A percentile compares a stretch with the other conserved stretches of the same genome.
phyloP scores from a whole-genome alignment of 2,113 vertebrate genomes.

The Pelmatolapia mariae region DNA sequence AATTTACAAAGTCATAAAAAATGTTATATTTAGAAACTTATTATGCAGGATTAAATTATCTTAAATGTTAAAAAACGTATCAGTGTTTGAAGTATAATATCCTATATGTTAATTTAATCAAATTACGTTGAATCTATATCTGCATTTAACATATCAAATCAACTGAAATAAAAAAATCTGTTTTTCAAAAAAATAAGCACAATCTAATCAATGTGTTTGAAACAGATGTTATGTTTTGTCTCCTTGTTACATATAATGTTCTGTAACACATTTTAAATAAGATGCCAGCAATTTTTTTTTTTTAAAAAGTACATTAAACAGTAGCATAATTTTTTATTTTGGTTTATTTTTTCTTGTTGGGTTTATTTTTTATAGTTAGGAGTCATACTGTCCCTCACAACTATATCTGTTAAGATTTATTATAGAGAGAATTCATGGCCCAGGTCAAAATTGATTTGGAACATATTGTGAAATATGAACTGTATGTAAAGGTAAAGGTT shows the following conservation, averaged over 20 bases:
- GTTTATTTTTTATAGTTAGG: not conserved
- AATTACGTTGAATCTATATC: not conserved
- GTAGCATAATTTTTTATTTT: not conserved
- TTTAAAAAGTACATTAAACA: not conserved
- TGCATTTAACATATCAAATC: rapidly evolving
- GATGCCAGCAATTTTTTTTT: not conserved
- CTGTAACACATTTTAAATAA: not conserved
- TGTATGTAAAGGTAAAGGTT: not conserved
- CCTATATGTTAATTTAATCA: not conserved
- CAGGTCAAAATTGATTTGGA: not conserved
- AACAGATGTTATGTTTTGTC: not conserved
- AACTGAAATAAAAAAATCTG: not conserved
- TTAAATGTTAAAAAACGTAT: not conserved
- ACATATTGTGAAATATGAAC: not conserved
- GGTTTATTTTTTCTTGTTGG: not conserved
- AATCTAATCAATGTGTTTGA: not conserved
- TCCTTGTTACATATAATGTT: not conserved
- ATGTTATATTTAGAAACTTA: not conserved
- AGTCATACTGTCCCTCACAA: not conserved
- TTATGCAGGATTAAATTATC: not conserved
- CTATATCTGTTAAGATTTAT: not conserved
- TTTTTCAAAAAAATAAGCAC: not conserved
- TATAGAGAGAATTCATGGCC: not conserved
- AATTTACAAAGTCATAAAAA: not conserved
- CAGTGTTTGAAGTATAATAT: not conserved